Evolutionary conservation across 2,113 vertebrate species (phyloP), one percentile per base, ranked within the genome.

Genomic region (Arvicanthis niloticus): DNA sequence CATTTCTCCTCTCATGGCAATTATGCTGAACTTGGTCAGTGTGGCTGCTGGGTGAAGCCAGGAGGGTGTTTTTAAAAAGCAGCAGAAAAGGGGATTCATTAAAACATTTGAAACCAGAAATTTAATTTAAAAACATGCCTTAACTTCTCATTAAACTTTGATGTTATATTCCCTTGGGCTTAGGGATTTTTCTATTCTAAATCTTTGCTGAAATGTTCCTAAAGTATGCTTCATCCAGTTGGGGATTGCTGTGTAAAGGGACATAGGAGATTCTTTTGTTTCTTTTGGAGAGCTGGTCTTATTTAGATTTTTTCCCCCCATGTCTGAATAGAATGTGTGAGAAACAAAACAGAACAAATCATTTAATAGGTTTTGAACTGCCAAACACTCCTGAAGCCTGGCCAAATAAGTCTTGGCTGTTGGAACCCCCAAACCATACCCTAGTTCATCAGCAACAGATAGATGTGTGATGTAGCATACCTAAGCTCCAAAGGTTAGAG

Each of bases 91-190:
- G 81, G 77, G 80, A 94, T 56, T 96, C 93, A 96, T 96, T 96
- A 97, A 94, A 93, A 88, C 22, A 96, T 96, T 95, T 96, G 80
- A 62, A 97, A 68, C 58, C 72, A 93, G 80, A 96, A 96, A 96
- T 96, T 96, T 96, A 97, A 98, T 96, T 45, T 40, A 88, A 96
- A 97, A 92, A 91, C 92, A 94, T 93, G 31, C 22, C 53, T 90
- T 95, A 82, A 91, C 88, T 96, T 94, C 87, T 96, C 58, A 96
- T 97, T 97, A 95, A 97, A 81, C 37, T 95, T 92, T 91, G 86
- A 96, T 90, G 37, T n/a, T n/a, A n/a, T 86, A 75, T 94, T 97
- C 94, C 85, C 70, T 88, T 17, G 75, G 88, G 90, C 80, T 91
- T 85, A 15, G 29, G 51, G 58, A 91, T 96, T 94, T 22, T 76